Percentiles rank a stretch among this genome's conserved stretches.
These are phyloP conservation scores for Cotesia glomerata DNA, from an alignment of 1,140 invertebrate species.

Conservation along the genomic window DNA sequence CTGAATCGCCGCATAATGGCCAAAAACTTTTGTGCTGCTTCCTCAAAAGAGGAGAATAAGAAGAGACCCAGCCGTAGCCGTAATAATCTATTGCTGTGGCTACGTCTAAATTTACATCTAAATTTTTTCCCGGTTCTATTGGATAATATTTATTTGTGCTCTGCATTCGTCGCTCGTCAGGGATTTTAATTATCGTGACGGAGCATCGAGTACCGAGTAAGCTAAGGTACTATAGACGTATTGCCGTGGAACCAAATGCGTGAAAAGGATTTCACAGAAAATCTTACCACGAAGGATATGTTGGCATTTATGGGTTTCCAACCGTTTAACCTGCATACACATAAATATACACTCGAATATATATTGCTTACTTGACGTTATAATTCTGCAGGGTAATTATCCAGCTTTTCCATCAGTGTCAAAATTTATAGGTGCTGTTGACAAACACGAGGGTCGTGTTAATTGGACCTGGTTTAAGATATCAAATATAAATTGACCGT, in stretches of 20 bases:
- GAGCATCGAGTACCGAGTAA: not conserved
- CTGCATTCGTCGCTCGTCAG: not conserved
- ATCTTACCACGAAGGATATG: conserved; percentile 43
- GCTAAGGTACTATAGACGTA: not conserved
- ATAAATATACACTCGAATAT: conserved; percentile 1
- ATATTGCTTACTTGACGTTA: not conserved
- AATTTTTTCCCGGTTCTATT: not conserved
- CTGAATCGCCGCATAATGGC: conserved; percentile 43
- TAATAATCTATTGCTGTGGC: conserved; percentile 23
- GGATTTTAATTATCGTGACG: conserved; percentile 15
- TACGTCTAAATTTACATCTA: too few relatives aligned
- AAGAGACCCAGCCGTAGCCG: not conserved
- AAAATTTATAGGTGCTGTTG: too few relatives aligned
- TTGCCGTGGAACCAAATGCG: conserved; percentile 44
- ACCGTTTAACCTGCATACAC: conserved; percentile 21
- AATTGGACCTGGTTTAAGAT: too few relatives aligned
- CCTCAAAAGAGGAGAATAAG: conserved; percentile 38
- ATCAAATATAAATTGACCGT: too few relatives aligned
- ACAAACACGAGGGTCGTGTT: too few relatives aligned
- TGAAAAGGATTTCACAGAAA: conserved; percentile 60
- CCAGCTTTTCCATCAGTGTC: not conserved
- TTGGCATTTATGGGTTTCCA: conserved; percentile 45
- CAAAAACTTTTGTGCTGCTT: conserved; percentile 37
- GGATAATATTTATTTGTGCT: not conserved
- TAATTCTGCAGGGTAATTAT: not conserved